phyloP scores from a whole-genome alignment of 2,888 invertebrate species.

The Corbicula japonica region DNA sequence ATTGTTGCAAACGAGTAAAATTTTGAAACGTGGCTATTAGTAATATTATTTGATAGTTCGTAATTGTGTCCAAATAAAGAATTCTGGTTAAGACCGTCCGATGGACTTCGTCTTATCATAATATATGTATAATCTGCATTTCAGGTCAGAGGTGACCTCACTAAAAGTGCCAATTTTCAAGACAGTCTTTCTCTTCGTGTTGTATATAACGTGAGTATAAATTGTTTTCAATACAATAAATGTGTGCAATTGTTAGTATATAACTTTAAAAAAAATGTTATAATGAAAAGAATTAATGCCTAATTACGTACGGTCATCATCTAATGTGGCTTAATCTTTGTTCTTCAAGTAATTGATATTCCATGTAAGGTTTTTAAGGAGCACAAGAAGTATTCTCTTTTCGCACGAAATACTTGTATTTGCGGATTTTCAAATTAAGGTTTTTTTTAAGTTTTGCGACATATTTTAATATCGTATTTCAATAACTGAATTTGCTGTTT shows the following conservation, averaged over 20 bases:
- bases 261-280: background rate
- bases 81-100: background rate
- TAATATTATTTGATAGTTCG: background rate
- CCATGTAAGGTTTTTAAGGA: background rate
- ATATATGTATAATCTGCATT: slow-evolving; percentile 9
- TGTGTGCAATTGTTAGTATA: background rate
- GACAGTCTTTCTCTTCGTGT: slow-evolving; percentile 62
- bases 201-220: slow-evolving; percentile 51
- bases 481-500: no score
- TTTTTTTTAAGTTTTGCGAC: no score
- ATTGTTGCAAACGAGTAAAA: background rate
- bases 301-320: background rate
- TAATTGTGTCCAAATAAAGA: background rate
- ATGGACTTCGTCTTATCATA: background rate
- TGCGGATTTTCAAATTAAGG: no score
- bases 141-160: slow-evolving; percentile 59
- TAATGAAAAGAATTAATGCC: background rate
- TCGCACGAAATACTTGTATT: no score
- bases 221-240: background rate
- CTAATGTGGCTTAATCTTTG: background rate
- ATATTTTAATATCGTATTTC: no score
- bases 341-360: background rate
- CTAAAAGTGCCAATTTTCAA: slow-evolving; percentile 63
- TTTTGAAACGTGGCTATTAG: background rate
- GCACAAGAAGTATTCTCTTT: background rate